Conservation (phyloP, 2,113 vertebrate species). For the Sigmodon hispidus region DNA sequence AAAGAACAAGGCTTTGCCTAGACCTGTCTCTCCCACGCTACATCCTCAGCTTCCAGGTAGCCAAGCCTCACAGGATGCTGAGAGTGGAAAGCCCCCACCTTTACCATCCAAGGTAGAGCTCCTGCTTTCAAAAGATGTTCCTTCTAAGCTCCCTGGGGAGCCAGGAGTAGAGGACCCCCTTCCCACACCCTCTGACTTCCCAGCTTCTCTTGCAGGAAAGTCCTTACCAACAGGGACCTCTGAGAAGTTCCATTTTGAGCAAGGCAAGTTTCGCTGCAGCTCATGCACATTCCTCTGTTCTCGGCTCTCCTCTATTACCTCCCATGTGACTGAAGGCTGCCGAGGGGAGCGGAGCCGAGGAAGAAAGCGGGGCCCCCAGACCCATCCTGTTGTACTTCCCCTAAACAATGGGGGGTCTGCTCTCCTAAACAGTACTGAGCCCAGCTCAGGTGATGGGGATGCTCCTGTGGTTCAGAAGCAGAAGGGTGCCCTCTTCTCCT, state of each 20-base stretch:
- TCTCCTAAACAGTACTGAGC: background rate
- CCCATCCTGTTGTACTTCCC: background rate
- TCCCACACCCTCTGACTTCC: background rate
- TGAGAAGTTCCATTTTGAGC: slow-evolving; percentile 83
- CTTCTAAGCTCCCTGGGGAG: slow-evolving; percentile 29
- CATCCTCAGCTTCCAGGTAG: background rate
- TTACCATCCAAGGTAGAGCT: slow-evolving; percentile 54
- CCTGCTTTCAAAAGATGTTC: slow-evolving; percentile 10
- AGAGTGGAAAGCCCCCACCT: background rate
- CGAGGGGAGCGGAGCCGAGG: slow-evolving; percentile 63
- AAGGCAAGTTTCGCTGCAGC: slow-evolving; percentile 90
- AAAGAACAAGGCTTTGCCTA: slow-evolving; percentile 80
- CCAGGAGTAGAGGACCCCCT: background rate
- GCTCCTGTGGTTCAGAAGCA: slow-evolving; percentile 58
- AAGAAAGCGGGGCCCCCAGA: slow-evolving; percentile 50
- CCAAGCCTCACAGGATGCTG: background rate
- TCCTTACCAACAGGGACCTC: background rate
- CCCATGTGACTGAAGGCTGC: slow-evolving; percentile 88
- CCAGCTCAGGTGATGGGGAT: background rate
- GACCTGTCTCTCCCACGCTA: background rate
- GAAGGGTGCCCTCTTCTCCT: slow-evolving; percentile 84
- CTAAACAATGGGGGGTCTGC: background rate
- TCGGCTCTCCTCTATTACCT: slow-evolving; percentile 87
- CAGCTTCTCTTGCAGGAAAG: background rate
- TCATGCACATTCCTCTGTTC: slow-evolving; percentile 90